Conservation (phyloP, 2,888 invertebrate species). For the Calliopum simillimum region DNA sequence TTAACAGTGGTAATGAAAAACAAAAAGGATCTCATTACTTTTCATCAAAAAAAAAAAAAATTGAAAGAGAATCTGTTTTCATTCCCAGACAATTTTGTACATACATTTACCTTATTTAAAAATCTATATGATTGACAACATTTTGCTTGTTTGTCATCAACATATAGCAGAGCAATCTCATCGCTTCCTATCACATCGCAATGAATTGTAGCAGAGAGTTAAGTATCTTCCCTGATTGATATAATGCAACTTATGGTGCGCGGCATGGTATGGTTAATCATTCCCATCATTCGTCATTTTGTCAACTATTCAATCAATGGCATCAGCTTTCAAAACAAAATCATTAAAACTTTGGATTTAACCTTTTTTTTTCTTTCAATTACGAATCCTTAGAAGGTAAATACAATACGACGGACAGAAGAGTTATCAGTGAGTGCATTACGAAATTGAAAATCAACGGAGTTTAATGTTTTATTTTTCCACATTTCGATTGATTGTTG, state of each 20-base stretch:
- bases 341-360: slow-evolving; percentile 18
- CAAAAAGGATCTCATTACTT: too few relatives aligned
- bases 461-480: background rate
- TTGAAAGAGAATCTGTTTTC: too few relatives aligned
- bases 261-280: background rate
- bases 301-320: slow-evolving; percentile 14
- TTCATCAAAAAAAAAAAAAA: too few relatives aligned
- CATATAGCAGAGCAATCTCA: background rate
- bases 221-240: background rate
- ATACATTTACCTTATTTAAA: too few relatives aligned
- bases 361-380: background rate
- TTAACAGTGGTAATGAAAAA: too few relatives aligned
- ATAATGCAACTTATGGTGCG: background rate
- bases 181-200: slow-evolving; percentile 1
- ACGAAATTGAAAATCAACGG: background rate
- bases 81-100: too few relatives aligned
- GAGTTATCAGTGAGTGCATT: background rate
- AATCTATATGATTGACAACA: slow-evolving; percentile 14
- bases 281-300: background rate
- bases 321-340: slow-evolving; percentile 22
- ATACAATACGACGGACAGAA: slow-evolving; percentile 1
- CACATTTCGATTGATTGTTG: slow-evolving; percentile 19
- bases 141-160: slow-evolving; percentile 6
- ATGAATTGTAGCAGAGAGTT: background rate
- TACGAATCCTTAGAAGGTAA: background rate